phyloP scores from a whole-genome alignment of 2,113 vertebrate genomes.

The Chloebia gouldiae region DNA sequence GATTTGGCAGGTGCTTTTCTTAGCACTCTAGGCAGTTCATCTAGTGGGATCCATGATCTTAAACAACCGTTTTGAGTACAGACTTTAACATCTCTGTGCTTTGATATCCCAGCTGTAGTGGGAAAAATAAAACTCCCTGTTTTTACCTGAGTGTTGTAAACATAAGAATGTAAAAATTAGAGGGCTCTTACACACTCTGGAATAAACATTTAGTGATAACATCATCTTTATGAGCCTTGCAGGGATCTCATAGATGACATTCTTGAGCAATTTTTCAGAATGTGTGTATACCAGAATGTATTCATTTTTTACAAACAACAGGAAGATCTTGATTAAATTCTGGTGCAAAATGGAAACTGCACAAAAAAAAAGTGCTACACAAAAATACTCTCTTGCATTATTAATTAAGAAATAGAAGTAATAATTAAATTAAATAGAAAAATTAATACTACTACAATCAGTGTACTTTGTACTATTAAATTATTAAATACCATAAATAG shows the following conservation, averaged over 20 bases:
- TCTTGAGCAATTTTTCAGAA: neutral
- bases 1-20: neutral
- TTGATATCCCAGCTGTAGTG: neutral
- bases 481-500: constrained; percentile 6
- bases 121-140: neutral
- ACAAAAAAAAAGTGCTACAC: neutral
- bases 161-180: neutral
- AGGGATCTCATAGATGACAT: neutral
- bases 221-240: neutral
- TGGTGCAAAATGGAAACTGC: neutral
- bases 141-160: neutral
- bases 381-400: neutral
- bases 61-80: neutral
- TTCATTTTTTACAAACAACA: neutral
- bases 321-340: neutral
- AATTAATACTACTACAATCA: neutral
- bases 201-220: neutral
- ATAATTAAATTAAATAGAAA: constrained; percentile 5
- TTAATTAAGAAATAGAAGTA: constrained; percentile 20
- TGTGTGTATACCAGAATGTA: neutral
- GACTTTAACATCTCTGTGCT: neutral
- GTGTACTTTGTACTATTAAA: neutral
- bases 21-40: neutral
- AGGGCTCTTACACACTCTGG: neutral
- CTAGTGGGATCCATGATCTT: neutral